Evolutionary conservation across 2,797 vertebrate species (phyloP), one percentile per base, ranked within the genome.

Genomic region (Lepus oiostolus): DNA sequence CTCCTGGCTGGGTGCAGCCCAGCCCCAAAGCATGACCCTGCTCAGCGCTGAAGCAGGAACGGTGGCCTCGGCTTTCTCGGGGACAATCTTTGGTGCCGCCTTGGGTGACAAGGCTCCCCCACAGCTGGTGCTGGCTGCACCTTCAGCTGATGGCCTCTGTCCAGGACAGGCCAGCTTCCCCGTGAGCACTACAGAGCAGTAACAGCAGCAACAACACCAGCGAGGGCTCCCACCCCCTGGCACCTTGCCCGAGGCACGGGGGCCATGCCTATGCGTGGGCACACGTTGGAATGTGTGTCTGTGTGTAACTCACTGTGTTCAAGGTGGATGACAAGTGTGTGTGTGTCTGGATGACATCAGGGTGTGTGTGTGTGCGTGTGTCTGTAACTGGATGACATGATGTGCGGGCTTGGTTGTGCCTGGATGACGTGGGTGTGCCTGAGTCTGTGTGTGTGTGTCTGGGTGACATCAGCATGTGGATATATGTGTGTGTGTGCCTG

Each of bases 1-100:
- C 3, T 72, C 26, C 62, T 21, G 32, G 0, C 0, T n/a, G 62
- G 28, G 1, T 3, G 4, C 0, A 60, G 63, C 22, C 60, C 72
- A 62, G 5, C 7, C 5, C 60, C 74, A 32, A 68, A 76, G 24
- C 68, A 11, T 19, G 11, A 22, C 16, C 13, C 50, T 4, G 0
- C 26, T 76, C 50, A 32, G 63, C 54, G 54, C 88, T 16, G 85
- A 60, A 9, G 58, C 35, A 28, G 21, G 76, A 13, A 19, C 75
- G n/a, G 68, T 0, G 22, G 47, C 58, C 26, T 54, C 52, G 2
- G 68, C 11, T 63, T 22, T 80, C 74, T 75, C 83, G 2, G 17
- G 22, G 12, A 35, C 42, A 26, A 12, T 21, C 14, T 11, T 30
- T 7, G 10, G 32, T 54, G 17, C 42, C 9, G 7, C 32, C 14